A percentile compares a stretch with the other conserved stretches of the same genome.
phyloP scores from a whole-genome alignment of 2,113 vertebrate species.

The Rhegmatorhina hoffmannsi region DNA sequence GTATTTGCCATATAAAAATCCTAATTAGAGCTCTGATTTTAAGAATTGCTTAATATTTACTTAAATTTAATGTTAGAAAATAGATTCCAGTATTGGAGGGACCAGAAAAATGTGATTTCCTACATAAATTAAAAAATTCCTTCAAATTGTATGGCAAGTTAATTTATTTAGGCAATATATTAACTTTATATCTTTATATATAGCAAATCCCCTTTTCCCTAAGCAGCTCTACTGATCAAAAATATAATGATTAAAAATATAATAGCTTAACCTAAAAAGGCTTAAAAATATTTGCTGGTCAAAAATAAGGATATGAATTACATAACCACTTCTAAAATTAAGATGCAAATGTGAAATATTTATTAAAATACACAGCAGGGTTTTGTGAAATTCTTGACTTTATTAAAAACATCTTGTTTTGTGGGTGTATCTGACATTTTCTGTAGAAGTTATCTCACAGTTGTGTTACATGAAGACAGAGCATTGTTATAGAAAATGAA shows the following conservation, averaged over 20 bases:
- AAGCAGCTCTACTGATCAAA: not conserved
- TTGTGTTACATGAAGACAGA: not conserved
- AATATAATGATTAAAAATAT: not conserved
- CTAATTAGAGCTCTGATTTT: not conserved
- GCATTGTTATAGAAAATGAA: not conserved
- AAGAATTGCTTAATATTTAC: not conserved
- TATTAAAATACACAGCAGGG: not conserved
- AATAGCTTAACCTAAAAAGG: not conserved
- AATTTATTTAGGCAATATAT: not conserved
- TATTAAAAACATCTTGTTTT: not conserved
- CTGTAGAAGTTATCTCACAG: not conserved
- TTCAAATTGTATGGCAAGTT: not conserved
- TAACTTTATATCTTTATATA: not conserved
- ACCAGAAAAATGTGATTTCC: not conserved
- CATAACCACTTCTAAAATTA: not conserved
- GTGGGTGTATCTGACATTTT: not conserved
- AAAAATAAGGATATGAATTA: not conserved
- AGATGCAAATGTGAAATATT: not conserved
- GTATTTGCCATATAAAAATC: not conserved
- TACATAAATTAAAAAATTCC: not conserved
- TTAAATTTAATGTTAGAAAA: not conserved
- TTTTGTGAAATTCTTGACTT: not conserved
- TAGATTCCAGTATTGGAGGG: not conserved
- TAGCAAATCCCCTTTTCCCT: not conserved
- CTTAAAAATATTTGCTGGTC: not conserved